A percentile compares a stretch with the other conserved stretches of the same genome.
Conservation (phyloP, 2,113 vertebrate species). For the Cervus canadensis region DNA sequence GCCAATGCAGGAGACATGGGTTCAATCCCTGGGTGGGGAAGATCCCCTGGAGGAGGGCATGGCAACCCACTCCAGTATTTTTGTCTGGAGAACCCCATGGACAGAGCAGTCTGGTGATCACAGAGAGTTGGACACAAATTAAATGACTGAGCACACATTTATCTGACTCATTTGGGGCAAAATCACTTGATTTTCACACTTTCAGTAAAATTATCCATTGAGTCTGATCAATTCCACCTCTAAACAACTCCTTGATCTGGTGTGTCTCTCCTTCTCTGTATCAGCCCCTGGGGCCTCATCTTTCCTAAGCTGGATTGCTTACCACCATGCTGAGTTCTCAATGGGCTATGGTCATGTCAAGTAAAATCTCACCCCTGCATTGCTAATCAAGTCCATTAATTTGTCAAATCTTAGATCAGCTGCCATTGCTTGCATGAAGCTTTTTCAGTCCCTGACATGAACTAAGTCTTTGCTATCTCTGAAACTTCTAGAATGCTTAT, state of each 20-base stretch:
- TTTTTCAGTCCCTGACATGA: neutral
- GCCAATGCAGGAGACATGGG: neutral
- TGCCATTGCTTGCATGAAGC: neutral
- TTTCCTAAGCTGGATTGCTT: neutral
- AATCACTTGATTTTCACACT: neutral
- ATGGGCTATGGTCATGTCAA: rapidly evolving
- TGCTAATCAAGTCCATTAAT: neutral
- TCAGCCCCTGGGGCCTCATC: neutral
- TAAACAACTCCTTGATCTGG: neutral
- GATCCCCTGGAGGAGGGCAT: neutral
- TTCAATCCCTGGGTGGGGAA: neutral
- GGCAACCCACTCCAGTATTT: neutral
- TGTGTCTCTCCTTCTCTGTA: neutral
- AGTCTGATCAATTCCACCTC: neutral
- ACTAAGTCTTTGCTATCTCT: neutral
- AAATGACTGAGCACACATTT: neutral
- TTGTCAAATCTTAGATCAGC: neutral
- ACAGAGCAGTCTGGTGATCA: neutral
- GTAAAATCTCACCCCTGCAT: neutral
- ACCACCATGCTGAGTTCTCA: neutral
- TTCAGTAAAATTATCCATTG: neutral
- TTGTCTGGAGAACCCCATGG: neutral
- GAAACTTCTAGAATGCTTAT: neutral
- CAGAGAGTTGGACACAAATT: neutral
- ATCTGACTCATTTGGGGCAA: neutral